Percentiles rank a stretch among this genome's conserved stretches.
Evolutionary conservation across 2,113 vertebrate species (phyloP).

Genomic region (Machaerirhynchus nigripectus): DNA sequence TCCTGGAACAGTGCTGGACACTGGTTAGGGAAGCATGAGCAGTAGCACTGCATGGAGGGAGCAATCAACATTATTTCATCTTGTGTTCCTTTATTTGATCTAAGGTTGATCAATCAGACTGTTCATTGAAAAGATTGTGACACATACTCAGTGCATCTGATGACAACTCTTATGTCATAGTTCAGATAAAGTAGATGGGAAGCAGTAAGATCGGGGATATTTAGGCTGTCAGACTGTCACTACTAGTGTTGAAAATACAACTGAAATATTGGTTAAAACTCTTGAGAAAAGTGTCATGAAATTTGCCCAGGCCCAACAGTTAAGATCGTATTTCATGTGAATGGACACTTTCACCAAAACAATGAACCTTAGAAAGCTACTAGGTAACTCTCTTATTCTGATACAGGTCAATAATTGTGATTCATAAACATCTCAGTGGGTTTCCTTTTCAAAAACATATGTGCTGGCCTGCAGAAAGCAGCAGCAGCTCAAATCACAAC

Average conservation of each 20-base stretch:
- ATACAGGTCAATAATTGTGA: conserved; percentile 26
- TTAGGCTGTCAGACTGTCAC: conserved; percentile 30
- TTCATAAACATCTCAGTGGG: neutral
- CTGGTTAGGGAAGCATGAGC: neutral
- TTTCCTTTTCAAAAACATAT: neutral
- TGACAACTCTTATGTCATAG: neutral
- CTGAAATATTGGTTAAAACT: conserved; percentile 38
- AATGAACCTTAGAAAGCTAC: conserved; percentile 4
- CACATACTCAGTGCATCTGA: neutral
- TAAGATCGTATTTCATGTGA: neutral
- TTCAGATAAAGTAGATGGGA: neutral
- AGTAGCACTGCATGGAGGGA: neutral
- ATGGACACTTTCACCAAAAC: conserved; percentile 15
- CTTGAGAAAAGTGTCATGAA: neutral
- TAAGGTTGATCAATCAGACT: neutral
- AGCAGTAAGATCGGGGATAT: neutral
- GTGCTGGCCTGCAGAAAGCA: neutral
- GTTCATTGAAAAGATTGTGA: neutral
- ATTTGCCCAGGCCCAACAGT: neutral
- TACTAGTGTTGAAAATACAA: neutral
- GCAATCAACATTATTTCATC: neutral
- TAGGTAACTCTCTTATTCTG: neutral
- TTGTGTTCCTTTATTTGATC: neutral
- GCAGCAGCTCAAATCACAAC: neutral
- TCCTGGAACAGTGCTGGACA: neutral